Base-by-base conservation (phyloP, 2,113 vertebrate genomes). In the Eolophus roseicapilla region DNA sequence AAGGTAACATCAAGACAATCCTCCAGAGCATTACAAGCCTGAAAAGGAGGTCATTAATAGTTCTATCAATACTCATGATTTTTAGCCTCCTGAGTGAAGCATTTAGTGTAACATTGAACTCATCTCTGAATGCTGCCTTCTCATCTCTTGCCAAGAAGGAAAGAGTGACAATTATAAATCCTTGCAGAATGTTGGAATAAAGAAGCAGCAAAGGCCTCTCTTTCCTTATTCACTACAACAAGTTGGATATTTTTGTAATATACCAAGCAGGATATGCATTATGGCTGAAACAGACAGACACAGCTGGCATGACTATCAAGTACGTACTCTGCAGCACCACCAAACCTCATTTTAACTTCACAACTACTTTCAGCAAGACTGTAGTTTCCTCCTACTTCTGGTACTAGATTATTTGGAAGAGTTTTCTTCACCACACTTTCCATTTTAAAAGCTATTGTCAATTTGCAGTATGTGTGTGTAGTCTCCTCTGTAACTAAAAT, bases 91-190 rank as follows among this genome's bases (percentile, higher is more conserved):
- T 44, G 39, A 79, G 57, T 62, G 47, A 74, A 78, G 17, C 55
- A 71, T 57, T 63, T 49, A 59, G 60, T 67, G 4, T 46, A 86
- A 86, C 86, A 60, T 3, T 75, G 27, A 87, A 65, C 18, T 95
- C 46, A 91, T 79, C 29, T 87, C 50, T 82, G 23, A 95, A 86
- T 28, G 39, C 15, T 87, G 81, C 63, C 24, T 52, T 91, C 74
- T 94, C 46, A 93, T 94, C 76, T 83, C 80, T 60, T 78, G 84
- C 83, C 91, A 95, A 84, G 71, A 73, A 78, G 81, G 39, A 39
- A 86, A 73, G 46, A 92, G 16, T 46, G 28, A 79, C 55, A 31
- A 92, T 73, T 92, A 82, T 43, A 85, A 87, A 90, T 73, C 50
- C 44, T 64, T 69, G 33, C 44, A 74, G 41, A 92, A 88, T 37